Evolutionary conservation across 2,113 vertebrate genomes (phyloP).

Genomic region (Oryzias curvinotus): DNA sequence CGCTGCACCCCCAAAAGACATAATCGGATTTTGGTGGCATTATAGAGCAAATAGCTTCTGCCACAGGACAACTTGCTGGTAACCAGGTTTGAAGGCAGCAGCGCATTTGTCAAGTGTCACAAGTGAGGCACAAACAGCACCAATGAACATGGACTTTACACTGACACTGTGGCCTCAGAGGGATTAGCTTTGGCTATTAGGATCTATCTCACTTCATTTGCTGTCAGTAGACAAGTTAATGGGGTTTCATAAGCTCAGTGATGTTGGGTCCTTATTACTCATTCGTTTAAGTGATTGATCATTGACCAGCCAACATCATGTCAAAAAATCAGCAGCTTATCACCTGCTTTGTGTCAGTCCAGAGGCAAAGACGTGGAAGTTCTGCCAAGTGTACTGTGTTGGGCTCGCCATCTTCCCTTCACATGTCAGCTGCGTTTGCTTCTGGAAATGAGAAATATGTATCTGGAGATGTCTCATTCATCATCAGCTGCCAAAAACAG

Average conservation of each 20-base stretch:
- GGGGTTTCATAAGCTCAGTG: constrained; percentile 38
- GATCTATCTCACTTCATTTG: constrained; percentile 46
- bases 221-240: constrained; percentile 55
- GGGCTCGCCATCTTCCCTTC: constrained; percentile 25
- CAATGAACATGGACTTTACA: constrained; percentile 38
- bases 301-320: not conserved
- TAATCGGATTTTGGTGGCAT: constrained; percentile 76
- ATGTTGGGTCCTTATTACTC: not conserved
- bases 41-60: constrained; percentile 69
- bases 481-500: constrained; percentile 49
- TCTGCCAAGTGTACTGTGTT: constrained; percentile 15
- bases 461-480: constrained; percentile 59
- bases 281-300: not conserved
- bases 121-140: constrained; percentile 44
- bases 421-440: constrained; percentile 59
- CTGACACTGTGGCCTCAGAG: constrained; percentile 28
- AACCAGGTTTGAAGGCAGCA: constrained; percentile 69
- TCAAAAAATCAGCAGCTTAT: not conserved
- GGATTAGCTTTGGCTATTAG: constrained; percentile 39
- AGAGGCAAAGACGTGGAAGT: constrained; percentile 5
- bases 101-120: constrained; percentile 77
- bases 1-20: constrained; percentile 56
- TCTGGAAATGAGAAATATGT: constrained; percentile 63
- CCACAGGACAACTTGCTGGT: constrained; percentile 58
- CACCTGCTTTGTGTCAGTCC: not conserved